These are phyloP conservation scores for Nyctalus aviator DNA, from an alignment of 2,797 vertebrate genomes.

Conservation along the genomic window DNA sequence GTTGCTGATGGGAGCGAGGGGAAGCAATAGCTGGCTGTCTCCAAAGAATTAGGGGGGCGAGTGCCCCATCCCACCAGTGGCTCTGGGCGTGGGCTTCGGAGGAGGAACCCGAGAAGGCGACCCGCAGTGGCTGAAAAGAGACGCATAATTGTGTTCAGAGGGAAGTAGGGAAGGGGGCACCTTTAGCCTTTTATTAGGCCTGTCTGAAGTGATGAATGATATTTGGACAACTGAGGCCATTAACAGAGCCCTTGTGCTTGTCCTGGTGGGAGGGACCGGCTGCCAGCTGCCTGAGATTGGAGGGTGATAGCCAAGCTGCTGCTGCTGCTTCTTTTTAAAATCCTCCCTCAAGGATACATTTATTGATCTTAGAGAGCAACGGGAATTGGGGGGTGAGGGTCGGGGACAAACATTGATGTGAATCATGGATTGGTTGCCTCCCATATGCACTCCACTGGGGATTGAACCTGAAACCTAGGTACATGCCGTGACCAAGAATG, in stretches of 20 bases:
- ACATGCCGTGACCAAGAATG: background rate
- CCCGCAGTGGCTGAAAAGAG: background rate
- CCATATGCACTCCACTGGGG: background rate
- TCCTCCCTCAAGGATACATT: background rate
- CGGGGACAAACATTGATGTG: too few species aligned
- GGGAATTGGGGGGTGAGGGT: too few species aligned
- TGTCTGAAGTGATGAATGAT: constrained; percentile 31
- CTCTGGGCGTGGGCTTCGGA: background rate
- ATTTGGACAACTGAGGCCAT: background rate
- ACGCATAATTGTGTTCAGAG: background rate
- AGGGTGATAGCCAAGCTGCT: background rate
- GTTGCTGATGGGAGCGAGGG: background rate
- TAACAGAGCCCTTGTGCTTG: background rate
- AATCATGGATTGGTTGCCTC: background rate
- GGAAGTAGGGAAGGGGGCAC: background rate
- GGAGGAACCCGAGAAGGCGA: background rate
- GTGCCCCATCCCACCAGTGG: background rate
- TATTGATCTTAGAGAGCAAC: background rate
- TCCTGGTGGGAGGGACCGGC: background rate
- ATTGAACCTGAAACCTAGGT: background rate
- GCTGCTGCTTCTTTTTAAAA: background rate
- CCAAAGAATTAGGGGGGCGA: background rate
- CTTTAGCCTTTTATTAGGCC: constrained; percentile 46
- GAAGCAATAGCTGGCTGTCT: background rate
- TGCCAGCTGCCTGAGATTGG: background rate